Conservation (phyloP, 2,113 vertebrate genomes). For the Charadrius vociferus region DNA sequence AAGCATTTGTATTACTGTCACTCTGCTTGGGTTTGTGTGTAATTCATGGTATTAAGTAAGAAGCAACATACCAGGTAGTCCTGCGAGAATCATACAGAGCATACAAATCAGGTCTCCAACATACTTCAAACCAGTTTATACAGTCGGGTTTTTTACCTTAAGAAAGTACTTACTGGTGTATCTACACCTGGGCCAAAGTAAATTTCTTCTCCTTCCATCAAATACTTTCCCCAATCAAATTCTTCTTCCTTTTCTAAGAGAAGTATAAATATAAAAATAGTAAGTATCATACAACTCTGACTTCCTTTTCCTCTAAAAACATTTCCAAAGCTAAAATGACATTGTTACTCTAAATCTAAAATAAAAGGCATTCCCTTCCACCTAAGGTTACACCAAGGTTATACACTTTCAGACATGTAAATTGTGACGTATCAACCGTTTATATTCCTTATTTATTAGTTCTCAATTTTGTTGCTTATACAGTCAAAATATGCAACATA, state of each 20-base stretch:
- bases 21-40: not conserved
- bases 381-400: not conserved
- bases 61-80: not conserved
- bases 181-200: constrained; percentile 81
- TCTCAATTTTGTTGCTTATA: not conserved
- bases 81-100: not conserved
- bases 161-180: constrained; percentile 87
- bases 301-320: not conserved
- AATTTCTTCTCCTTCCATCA: constrained; percentile 92
- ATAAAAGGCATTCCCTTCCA: not conserved
- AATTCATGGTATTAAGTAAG: not conserved
- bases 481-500: not conserved
- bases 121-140: not conserved
- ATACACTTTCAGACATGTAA: not conserved
- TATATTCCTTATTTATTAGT: not conserved
- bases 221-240: constrained; percentile 94
- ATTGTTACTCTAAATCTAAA: not conserved
- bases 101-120: not conserved
- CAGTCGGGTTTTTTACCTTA: not conserved
- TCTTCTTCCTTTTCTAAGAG: constrained; percentile 84
- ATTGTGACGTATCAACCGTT: fast-evolving
- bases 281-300: not conserved
- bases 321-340: not conserved
- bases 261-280: constrained; percentile 12
- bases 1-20: not conserved